These are phyloP conservation scores for Caracal caracal DNA, from an alignment of 2,113 vertebrate species.

Conservation along the genomic window DNA sequence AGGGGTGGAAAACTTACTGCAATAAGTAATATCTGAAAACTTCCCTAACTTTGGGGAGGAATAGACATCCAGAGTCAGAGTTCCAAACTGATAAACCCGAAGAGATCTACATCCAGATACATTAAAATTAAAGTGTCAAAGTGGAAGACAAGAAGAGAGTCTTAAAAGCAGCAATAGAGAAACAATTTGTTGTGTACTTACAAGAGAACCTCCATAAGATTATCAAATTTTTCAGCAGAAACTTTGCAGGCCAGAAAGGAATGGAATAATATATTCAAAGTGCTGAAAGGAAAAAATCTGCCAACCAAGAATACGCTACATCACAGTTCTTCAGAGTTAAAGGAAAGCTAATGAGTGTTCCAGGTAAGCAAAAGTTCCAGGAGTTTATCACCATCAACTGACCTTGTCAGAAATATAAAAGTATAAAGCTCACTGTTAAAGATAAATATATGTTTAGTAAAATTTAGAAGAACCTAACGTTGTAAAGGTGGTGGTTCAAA, in stretches of 20 bases:
- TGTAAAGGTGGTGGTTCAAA: background rate
- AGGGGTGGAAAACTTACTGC: background rate
- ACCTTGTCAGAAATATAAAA: background rate
- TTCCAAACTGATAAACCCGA: background rate
- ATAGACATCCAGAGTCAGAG: background rate
- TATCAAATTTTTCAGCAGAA: background rate
- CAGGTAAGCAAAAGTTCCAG: background rate
- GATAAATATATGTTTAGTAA: background rate
- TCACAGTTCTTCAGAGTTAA: background rate
- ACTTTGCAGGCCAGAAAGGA: background rate
- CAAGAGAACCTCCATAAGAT: background rate
- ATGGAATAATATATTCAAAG: background rate
- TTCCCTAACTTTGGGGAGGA: background rate
- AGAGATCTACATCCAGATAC: background rate
- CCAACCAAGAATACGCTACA: background rate
- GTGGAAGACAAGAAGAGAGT: background rate
- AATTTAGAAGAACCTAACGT: background rate
- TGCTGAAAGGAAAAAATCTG: background rate
- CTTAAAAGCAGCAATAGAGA: background rate
- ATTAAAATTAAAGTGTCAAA: background rate
- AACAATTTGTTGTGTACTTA: background rate
- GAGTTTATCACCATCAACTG: background rate
- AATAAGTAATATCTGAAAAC: background rate
- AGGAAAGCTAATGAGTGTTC: background rate
- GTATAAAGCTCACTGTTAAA: background rate